Evolutionary conservation across 2,797 vertebrate genomes (phyloP).

Genomic region (Denticeps clupeoides): DNA sequence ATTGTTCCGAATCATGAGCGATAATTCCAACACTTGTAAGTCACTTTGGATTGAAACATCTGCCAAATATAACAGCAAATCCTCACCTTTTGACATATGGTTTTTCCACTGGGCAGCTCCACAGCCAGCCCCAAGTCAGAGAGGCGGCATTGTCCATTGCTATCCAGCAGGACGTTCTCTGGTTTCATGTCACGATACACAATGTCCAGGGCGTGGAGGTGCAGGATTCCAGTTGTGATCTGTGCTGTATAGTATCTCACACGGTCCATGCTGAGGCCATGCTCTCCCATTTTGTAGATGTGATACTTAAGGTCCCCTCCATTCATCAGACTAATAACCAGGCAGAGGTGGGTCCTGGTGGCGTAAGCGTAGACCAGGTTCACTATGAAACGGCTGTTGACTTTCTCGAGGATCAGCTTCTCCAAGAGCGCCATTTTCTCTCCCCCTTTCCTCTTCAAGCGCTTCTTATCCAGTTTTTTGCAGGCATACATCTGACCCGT

Average conservation of each 20-base stretch:
- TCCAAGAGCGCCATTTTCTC: constrained; percentile 78
- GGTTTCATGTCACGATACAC: constrained; percentile 83
- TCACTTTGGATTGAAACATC: too few relatives aligned
- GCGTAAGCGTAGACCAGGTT: constrained; percentile 77
- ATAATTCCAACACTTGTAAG: too few relatives aligned
- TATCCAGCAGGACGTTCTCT: constrained; percentile 81
- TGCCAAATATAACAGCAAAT: not conserved
- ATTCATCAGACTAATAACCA: constrained; percentile 89
- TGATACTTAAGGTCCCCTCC: constrained; percentile 81
- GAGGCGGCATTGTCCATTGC: constrained; percentile 74
- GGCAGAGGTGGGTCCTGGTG: constrained; percentile 76
- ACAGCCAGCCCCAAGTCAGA: constrained; percentile 82
- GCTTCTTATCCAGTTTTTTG: constrained; percentile 86
- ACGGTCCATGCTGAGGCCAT: constrained; percentile 63
- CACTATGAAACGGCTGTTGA: constrained; percentile 78
- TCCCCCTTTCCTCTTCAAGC: constrained; percentile 77
- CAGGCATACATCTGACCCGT: constrained; percentile 84
- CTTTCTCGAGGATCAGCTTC: constrained; percentile 76
- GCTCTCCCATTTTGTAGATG: constrained; percentile 72
- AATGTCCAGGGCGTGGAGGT: constrained; percentile 61
- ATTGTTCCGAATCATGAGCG: too few relatives aligned
- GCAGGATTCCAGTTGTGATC: constrained; percentile 62
- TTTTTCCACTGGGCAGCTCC: constrained; percentile 60
- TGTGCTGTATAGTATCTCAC: constrained; percentile 76
- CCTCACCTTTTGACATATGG: constrained; percentile 67